These are phyloP conservation scores for Ctenodactylus gundi DNA, from an alignment of 2,113 vertebrate species.

Conservation along the genomic window DNA sequence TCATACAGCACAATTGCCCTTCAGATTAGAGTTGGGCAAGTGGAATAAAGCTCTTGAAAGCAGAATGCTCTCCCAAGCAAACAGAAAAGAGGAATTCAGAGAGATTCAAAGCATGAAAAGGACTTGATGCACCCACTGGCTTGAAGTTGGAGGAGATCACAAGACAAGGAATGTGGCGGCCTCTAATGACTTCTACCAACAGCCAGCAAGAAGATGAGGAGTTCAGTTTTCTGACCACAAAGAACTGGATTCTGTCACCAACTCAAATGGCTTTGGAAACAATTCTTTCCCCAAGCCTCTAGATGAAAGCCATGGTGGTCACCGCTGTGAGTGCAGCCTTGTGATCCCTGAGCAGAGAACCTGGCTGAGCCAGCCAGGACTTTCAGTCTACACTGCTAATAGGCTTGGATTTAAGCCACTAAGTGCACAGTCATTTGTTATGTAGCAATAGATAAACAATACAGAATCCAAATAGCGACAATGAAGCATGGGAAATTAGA, in stretches of 20 bases:
- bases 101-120: neutral
- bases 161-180: neutral
- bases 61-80: neutral
- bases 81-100: neutral
- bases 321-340: neutral
- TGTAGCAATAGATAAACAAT: neutral
- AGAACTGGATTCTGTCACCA: neutral
- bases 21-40: neutral
- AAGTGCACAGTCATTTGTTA: neutral
- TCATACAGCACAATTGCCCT: neutral
- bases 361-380: neutral
- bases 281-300: neutral
- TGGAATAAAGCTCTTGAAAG: neutral
- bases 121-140: neutral
- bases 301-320: neutral
- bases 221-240: neutral
- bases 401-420: neutral
- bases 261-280: neutral
- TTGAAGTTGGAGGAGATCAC: neutral
- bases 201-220: neutral
- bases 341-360: neutral
- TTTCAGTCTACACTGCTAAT: neutral
- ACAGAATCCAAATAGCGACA: neutral
- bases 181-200: neutral
- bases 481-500: neutral